Percentiles rank a stretch among this genome's conserved stretches.
phyloP scores from a whole-genome alignment of 2,113 vertebrate genomes.

The Oncorhynchus mykiss region DNA sequence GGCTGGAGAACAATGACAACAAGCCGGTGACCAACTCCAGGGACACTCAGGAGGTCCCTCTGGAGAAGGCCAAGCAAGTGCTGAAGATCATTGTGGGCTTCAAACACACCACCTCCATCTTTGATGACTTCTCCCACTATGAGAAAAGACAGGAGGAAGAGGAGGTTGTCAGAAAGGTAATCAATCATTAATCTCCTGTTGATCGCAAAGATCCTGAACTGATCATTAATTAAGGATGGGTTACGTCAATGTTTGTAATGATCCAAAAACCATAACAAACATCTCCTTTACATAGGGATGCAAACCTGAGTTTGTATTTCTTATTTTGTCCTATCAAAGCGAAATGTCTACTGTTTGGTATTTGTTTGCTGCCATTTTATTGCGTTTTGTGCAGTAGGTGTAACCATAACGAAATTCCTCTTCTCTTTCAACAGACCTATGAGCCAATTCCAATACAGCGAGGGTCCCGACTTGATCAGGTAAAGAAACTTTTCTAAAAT shows the following conservation, averaged over 20 bases:
- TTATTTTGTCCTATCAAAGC: too few relatives aligned
- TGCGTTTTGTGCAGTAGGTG: neutral
- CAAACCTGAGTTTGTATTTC: too few relatives aligned
- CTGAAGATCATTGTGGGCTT: conserved; percentile 95
- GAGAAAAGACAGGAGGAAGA: conserved; percentile 98
- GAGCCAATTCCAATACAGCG: conserved; percentile 72
- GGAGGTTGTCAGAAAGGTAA: conserved; percentile 97
- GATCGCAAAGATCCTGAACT: too few relatives aligned
- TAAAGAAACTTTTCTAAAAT: conserved; percentile 30
- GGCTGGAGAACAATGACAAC: conserved; percentile 99
- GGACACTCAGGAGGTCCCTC: conserved; percentile 97
- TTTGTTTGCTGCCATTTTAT: neutral
- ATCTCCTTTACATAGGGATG: too few relatives aligned
- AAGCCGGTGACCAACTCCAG: conserved; percentile 99
- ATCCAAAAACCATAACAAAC: too few relatives aligned
- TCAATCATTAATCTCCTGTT: neutral
- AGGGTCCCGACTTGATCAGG: conserved; percentile 75
- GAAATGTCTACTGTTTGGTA: neutral
- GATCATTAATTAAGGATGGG: too few relatives aligned
- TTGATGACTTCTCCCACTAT: conserved; percentile 98
- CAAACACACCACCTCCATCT: conserved; percentile 99
- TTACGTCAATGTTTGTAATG: too few relatives aligned
- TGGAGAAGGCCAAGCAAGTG: conserved; percentile 98
- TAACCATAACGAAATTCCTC: neutral
- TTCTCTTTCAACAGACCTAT: conserved; percentile 61